A percentile compares a stretch with the other conserved stretches of the same genome.
Conservation (phyloP, 1,140 invertebrate genomes). For the Pseudomyrmex pallidus region DNA sequence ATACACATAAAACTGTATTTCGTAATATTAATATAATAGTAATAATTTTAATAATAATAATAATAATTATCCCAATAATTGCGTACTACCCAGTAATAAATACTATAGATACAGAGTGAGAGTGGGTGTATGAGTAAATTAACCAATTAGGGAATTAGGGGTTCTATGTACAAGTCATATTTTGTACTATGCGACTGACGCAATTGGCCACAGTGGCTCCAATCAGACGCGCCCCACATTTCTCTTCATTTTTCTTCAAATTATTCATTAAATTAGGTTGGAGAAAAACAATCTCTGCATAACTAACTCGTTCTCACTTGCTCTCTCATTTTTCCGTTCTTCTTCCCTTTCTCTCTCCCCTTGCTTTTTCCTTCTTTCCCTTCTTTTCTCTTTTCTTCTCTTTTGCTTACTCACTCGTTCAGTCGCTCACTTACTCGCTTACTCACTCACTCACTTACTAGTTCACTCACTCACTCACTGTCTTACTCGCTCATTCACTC, state of each 20-base stretch:
- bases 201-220: slow-evolving; percentile 79
- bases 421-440: slow-evolving; percentile 24
- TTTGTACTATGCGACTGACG: slow-evolving; percentile 84
- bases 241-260: slow-evolving; percentile 67
- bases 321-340: slow-evolving; percentile 42
- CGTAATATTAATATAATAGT: slow-evolving; percentile 84
- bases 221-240: slow-evolving; percentile 79
- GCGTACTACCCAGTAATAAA: slow-evolving; percentile 86
- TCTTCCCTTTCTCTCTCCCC: slow-evolving; percentile 55
- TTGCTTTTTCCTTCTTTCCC: slow-evolving; percentile 43
- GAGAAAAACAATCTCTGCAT: slow-evolving; percentile 48
- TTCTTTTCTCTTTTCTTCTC: slow-evolving; percentile 59
- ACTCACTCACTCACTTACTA: not conserved
- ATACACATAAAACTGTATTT: slow-evolving; percentile 86
- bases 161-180: slow-evolving; percentile 85
- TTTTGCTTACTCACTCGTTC: slow-evolving; percentile 65
- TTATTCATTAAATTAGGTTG: slow-evolving; percentile 48
- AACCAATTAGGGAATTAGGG: slow-evolving; percentile 79
- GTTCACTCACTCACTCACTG: slow-evolving; percentile 52
- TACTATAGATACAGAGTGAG: slow-evolving; percentile 86
- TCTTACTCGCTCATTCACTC: slow-evolving; percentile 74
- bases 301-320: slow-evolving; percentile 50
- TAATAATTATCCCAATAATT: slow-evolving; percentile 86
- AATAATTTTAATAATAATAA: slow-evolving; percentile 82
- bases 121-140: slow-evolving; percentile 84